Base-by-base conservation (phyloP, 2,797 vertebrate genomes). In the Sphenopsis melanotis region DNA sequence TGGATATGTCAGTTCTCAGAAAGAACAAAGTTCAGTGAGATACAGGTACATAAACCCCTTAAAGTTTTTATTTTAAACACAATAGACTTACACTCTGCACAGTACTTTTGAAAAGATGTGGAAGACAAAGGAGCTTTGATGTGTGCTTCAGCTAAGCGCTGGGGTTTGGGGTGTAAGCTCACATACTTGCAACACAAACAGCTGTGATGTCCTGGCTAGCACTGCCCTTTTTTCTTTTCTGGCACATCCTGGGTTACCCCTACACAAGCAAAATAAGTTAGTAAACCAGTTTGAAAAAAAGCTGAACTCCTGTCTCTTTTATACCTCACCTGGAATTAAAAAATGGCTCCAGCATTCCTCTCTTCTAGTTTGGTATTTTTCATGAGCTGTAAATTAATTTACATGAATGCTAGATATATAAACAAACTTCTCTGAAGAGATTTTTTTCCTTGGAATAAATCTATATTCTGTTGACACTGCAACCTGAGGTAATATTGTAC, bases 381-480 rank as follows among this genome's bases (percentile, higher is more conserved):
- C 52, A 41, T 2, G 0, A 78, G 7, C 19, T 13, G 10, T 41
- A 74, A 46, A 49, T 19, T 75, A 80, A 78, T 94, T 93, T 89
- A 66, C 26, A 78, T 26, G 32, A 65, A 46, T 47, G 46, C 24
- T 75, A 72, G 49, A 75, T 69, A 56, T 29, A 72, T 47, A 80
- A 83, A 21, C n/a, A 84, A 80, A 66, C 47, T 82, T 64, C 10
- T 56, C 37, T 87, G 39, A 64, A 88, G 69, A 56, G 4, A 32
- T 10, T 57, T 70, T 56, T 82, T 90, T 77, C 5, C 26, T 30
- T 87, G 39, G 36, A 86, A 74, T 88, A 91, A 89, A 68, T 92
- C 77, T 75, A 8, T 88, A 74, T 87, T 81, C 30, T 17, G 9
- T 74, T 90, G 82, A 79, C n/a, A 79, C n/a, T 50, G 46, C 52